Evolutionary conservation across 2,888 invertebrate species (phyloP), one percentile per base, ranked within the genome.

Genomic region (Catocala nupta): DNA sequence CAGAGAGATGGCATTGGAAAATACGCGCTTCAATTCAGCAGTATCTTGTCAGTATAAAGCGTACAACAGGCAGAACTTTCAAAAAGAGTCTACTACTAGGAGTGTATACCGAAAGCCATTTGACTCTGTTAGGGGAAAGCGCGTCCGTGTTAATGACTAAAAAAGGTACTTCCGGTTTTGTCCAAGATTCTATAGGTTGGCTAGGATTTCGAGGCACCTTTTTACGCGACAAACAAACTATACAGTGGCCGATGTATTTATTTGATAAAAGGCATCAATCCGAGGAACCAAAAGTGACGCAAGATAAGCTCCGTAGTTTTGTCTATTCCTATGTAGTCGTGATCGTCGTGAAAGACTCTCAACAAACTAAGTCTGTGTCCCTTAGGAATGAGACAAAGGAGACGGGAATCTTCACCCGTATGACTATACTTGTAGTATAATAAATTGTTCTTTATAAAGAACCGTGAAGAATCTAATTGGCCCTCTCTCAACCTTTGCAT

Each of bases 291-390:
- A 57, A 79, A 77, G 47, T 79, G 72, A 7, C 58, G 58, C 0
- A 74, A 6, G 2, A 77, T 75, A 0, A 75, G 44, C 6, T 76
- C 73, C 0, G 16, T 0, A 0, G 73, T 73, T 48, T 70, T 73
- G 0, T 77, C 75, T 0, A 39, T 52, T 0, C 71, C 66, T 0
- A 69, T 55, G 33, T 78, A 76, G 0, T 66, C 58, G 44, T 79
- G 79, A 33, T 79, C 70, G 34, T 73, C 73, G 12, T 81, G 79
- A 55, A 81, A 82, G 0, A 78, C 49, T 0, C 78, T 33, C 1
- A 81, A 48, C 0, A 80, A 16, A 36, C 81, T 81, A 0, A 82
- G 58, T 0, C 81, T 43, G 54, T 76, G 0, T 77, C 80, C 33
- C 73, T n/a, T 82, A 0, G 82, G 80, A 0, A 81, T 61, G 12